Base-by-base conservation (phyloP, 2,797 vertebrate genomes). In the Sebastes diaconus region DNA sequence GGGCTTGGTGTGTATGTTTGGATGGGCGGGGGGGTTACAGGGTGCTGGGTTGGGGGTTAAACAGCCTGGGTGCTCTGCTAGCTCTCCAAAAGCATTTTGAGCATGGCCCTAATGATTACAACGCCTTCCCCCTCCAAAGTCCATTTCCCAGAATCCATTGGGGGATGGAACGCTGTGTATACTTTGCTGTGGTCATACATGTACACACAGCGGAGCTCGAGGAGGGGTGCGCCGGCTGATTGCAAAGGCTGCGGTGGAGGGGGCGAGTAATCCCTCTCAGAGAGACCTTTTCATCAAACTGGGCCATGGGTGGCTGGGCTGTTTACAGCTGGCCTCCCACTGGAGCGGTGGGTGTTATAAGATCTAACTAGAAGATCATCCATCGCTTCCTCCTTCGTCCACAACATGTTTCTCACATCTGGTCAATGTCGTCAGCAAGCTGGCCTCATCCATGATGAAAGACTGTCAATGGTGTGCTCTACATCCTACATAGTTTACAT, bases 21-120 rank as follows among this genome's bases (percentile, higher is more conserved):
- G 61, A 24, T 24, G 64, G 67, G 68, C 20, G 42, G 57, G 54
- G 55, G 64, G 61, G 24, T 87, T 71, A 73, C 32, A 64, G 42
- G 81, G 75, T 70, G 81, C 71, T 68, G 75, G 83, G 80, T 88
- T 50, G 42, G 80, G 80, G 81, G 87, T 93, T 93, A 91, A 94
- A 91, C 88, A 92, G 91, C 86, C 84, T 61, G 75, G 78, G 55
- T 60, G 76, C 85, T 93, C 83, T 80, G 79, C 86, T 87, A 68
- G 85, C 83, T 86, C 88, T 91, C 83, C 76, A 69, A 81, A 90
- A 88, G 75, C 68, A 90, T 89, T 80, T 94, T 83, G 90, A 90
- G 91, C 90, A 82, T 93, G 91, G 92, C 85, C 86, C 79, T 82
- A 77, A 89, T 93, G 90, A 94, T 93, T 92, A 89, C 83, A 81